Base-by-base conservation (phyloP, 1,140 invertebrate species). In the Atopsyche davidsoni region DNA sequence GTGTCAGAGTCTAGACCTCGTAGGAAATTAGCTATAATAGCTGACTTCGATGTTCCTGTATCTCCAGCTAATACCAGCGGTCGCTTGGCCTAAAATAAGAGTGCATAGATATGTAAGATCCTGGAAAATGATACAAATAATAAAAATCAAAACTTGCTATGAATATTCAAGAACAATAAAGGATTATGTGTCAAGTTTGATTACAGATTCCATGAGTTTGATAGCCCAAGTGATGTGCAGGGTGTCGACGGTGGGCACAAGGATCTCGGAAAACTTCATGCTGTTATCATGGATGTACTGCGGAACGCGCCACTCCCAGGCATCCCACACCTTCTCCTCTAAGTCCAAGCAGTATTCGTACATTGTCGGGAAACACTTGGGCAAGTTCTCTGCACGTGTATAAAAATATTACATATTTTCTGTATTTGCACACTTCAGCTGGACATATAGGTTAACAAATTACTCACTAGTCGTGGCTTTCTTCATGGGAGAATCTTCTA, bases 241-340 rank as follows among this genome's bases (percentile, higher is more conserved):
- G 1, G 90, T 93, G 62, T 95, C 91, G 1, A 89, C 77, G 0
- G 91, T 96, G 0, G 90, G 91, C 2, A 96, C 90, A 10, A 95
- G 70, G 60, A 94, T 57, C 42, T 92, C 81, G 11, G 80, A 83
- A 63, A 89, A 92, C 59, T 79, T 80, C 58, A 78, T 78, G 1
- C 70, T 60, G 1, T 76, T 69, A 58, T 89, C 78, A 62, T 94
- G 89, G 0, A 79, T 58, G 62, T 94, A 94, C 7, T 74, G 62
- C 0, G 82, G 81, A 3, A 94, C 81, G 18, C 89, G 61, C 70
- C 79, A 81, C 51, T 81, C 79, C 89, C 90, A 94, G 4, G 89
- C 83, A n/a, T 83, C 75, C 92, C 92, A 96, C n/a, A 74, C 68
- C 58, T 70, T 68, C n/a, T 79, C 71, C 10, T 80, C 65, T 4